phyloP scores from a whole-genome alignment of 2,797 vertebrate genomes.

The Eidolon dupreanum region DNA sequence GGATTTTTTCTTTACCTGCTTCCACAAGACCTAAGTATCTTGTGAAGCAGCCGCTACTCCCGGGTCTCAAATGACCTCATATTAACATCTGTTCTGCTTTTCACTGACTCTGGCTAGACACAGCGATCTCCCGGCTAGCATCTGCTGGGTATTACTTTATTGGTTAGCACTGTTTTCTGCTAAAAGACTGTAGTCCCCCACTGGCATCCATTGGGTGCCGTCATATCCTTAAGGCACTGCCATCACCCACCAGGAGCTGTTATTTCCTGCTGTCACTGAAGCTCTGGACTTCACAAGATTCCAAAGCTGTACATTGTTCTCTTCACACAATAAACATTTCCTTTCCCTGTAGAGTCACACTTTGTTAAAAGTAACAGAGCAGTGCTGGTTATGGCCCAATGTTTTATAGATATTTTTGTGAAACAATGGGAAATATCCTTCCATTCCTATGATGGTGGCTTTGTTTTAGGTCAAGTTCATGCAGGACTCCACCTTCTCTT shows the following conservation, averaged over 20 bases:
- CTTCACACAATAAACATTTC: not conserved
- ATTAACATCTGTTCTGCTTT: not conserved
- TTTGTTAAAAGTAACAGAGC: not conserved
- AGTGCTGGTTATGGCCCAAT: not conserved
- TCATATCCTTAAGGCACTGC: not conserved
- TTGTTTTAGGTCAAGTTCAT: not conserved
- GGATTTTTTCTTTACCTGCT: slow-evolving; percentile 2
- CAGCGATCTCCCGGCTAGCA: not conserved
- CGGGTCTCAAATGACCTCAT: not conserved
- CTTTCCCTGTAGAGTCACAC: not conserved
- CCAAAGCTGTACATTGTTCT: not conserved
- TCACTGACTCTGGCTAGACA: not conserved
- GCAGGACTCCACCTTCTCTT: not conserved
- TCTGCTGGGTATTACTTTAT: not conserved
- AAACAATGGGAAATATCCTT: not conserved
- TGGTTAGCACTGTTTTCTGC: not conserved
- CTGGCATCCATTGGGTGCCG: not conserved
- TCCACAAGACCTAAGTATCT: not conserved
- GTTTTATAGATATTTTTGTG: not conserved
- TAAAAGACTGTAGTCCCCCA: not conserved
- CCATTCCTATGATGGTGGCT: not conserved
- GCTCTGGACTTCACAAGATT: not conserved
- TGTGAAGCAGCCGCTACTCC: not conserved
- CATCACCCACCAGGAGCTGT: not conserved
- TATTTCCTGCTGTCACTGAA: not conserved